Conservation (phyloP, 2,797 vertebrate species). For the Phalloptychus januarius region DNA sequence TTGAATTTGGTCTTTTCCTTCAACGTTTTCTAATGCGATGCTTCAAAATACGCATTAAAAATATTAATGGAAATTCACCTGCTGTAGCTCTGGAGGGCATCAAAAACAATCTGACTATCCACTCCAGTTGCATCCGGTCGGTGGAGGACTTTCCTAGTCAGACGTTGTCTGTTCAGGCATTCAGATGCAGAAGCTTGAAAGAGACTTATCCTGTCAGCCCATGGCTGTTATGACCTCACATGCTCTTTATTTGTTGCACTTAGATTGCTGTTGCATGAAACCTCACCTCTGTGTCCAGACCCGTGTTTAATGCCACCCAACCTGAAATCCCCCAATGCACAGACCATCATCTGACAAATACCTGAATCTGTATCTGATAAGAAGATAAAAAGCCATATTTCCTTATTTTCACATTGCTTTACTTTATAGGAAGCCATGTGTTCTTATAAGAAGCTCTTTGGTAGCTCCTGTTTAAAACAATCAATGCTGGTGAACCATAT, state of each 20-base stretch:
- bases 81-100: background rate
- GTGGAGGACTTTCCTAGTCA: background rate
- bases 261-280: background rate
- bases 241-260: background rate
- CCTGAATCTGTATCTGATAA: background rate
- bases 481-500: background rate
- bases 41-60: background rate
- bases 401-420: background rate
- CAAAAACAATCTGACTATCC: background rate
- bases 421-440: background rate
- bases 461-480: background rate
- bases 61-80: background rate
- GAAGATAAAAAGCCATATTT: background rate
- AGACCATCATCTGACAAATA: background rate
- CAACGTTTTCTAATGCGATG: background rate
- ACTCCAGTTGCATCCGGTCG: background rate
- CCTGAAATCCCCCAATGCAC: background rate
- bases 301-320: background rate
- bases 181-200: background rate
- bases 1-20: background rate
- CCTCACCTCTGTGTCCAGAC: background rate
- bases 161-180: background rate
- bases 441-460: background rate
- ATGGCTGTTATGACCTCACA: background rate
- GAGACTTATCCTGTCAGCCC: background rate